Evolutionary conservation across 2,888 invertebrate species (phyloP), one percentile per base, ranked within the genome.

Genomic region (Drosophila siamana): DNA sequence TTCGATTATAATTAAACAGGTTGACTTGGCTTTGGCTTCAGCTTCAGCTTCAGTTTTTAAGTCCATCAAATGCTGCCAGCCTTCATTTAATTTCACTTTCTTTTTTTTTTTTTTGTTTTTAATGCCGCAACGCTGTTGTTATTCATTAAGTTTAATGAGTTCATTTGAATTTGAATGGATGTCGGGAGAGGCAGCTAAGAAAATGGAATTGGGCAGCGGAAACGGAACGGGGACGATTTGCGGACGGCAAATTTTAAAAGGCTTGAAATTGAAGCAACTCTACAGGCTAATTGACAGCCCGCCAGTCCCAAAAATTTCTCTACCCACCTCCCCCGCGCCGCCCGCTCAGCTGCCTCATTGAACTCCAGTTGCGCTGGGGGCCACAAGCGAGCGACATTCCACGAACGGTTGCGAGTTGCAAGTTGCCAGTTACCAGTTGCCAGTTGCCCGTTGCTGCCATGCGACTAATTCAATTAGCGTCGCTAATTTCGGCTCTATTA

Each of bases 141-240:
- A 77, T 83, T 85, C 85, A 82, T 83, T 83, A 83, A 74, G 68
- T 77, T 83, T 85, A 83, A 83, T 83, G 83, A 80, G 85, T 79
- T 85, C 80, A 85, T 79, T 80, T 77, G 67, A 80, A 64, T 75
- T 68, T 54, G 59, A 61, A 33, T 43, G 55, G 50, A 43, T 33
- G 19, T 38, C 19, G 15, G 24, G 16, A 41, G n/a, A n/a, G n/a
- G n/a, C n/a, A n/a, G 43, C n/a, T 38, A 41, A 2, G 36, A 11
- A 26, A 44, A 36, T 54, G 15, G 36, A 54, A 44, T 44, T 44
- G 33, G 4, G 33, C 28, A 55, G 33, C 9, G n/a, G 56, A 52
- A 52, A 48, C 47, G 16, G 36, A 60, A 6, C 26, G 6, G 26
- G 26, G 1, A 3, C 69, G 78, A 79, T 81, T 80, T 77, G 81